Base-by-base conservation (phyloP, 2,888 invertebrate species). In the Hylaea fasciaria region DNA sequence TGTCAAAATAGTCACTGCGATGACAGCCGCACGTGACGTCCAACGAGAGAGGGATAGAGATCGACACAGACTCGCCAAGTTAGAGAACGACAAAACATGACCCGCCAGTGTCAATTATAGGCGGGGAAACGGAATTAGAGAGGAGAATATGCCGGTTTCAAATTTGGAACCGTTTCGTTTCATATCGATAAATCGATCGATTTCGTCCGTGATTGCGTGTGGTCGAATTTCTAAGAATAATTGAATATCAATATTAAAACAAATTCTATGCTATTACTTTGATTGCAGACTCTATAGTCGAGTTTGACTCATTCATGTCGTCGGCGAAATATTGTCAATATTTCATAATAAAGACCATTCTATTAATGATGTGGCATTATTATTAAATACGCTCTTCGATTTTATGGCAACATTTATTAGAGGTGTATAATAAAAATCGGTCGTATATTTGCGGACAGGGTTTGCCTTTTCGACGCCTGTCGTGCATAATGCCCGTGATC, bases 61-160 rank as follows among this genome's bases (percentile, higher is more conserved):
- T 12, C 65, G 72, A 82, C 63, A 48, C 29, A 29, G 58, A 39
- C 13, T n/a, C 5, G 9, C 12, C 8, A 59, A 61, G 80, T 46
- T 41, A 41, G 74, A 85, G 63, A 44, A 77, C 68, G 85, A 89
- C 64, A 72, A 65, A 73, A 73, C 76, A 86, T 83, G 81, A 85
- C 88, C 87, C 87, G 87, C 84, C 89, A 83, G 78, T 84, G 91
- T 90, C 92, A 92, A 92, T 92, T 92, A 92, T 89, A 90, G 90
- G 89, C 92, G 91, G 91, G 87, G 82, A 89, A 89, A 86, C 83
- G 77, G 91, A 91, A 92, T 92, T 92, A 92, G 91, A 91, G 92
- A 87, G 83, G 71, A 82, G 82, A 82, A 72, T 73, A 75, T 75
- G 87, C 81, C 85, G 89, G 85, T 89, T 89, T 89, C 83, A 89